phyloP scores from a whole-genome alignment of 2,113 vertebrate species.

The Alces alces region DNA sequence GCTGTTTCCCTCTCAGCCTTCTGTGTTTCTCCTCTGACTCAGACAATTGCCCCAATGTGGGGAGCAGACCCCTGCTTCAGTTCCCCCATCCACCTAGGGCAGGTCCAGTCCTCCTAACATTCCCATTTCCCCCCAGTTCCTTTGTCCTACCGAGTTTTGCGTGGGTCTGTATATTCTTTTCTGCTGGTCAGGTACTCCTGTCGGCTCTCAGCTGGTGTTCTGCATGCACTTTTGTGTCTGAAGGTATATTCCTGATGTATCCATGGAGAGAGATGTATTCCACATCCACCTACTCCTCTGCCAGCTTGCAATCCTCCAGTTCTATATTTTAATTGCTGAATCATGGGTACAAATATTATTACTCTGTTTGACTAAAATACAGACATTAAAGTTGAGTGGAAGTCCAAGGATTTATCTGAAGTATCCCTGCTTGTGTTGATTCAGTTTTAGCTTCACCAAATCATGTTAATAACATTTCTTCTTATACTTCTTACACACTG shows the following conservation, averaged over 20 bases:
- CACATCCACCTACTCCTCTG: not conserved
- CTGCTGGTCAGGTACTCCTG: not conserved
- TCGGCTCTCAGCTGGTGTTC: not conserved
- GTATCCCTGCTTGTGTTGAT: not conserved
- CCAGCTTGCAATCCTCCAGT: not conserved
- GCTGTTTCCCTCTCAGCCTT: not conserved
- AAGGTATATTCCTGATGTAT: not conserved
- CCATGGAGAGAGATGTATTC: not conserved
- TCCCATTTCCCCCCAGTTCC: not conserved
- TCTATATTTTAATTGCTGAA: not conserved
- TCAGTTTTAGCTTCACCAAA: not conserved
- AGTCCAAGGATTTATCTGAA: not conserved
- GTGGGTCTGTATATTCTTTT: not conserved
- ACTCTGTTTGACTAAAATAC: not conserved
- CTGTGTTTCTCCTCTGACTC: not conserved
- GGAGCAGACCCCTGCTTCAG: not conserved
- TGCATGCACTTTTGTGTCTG: not conserved
- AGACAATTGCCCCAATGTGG: not conserved
- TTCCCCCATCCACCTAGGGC: not conserved
- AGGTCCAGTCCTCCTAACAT: not conserved
- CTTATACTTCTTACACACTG: not conserved
- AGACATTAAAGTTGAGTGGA: not conserved
- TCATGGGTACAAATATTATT: not conserved
- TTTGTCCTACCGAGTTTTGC: not conserved
- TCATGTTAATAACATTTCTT: not conserved